Conservation (phyloP, 2,113 vertebrate genomes). For the Empidonax alnorum region DNA sequence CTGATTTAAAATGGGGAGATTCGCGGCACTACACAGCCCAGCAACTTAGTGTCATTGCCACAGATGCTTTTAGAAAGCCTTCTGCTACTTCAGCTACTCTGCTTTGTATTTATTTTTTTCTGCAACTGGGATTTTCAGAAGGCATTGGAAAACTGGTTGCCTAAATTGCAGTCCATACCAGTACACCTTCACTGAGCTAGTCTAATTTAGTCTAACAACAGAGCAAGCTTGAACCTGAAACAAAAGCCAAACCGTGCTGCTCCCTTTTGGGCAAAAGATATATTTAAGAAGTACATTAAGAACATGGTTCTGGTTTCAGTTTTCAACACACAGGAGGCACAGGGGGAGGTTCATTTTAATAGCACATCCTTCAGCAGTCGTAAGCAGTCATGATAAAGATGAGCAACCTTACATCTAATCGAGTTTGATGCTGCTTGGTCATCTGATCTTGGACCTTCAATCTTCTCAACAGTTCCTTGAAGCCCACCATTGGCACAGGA, state of each 20-base stretch:
- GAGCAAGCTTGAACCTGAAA: background rate
- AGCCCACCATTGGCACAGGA: constrained; percentile 97
- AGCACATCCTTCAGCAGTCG: background rate
- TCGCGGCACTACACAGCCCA: background rate
- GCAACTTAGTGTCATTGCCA: background rate
- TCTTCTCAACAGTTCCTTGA: constrained; percentile 91
- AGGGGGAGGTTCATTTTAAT: background rate
- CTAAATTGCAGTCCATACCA: background rate
- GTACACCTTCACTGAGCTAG: background rate
- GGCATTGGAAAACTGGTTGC: background rate
- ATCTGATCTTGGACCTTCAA: constrained; percentile 98
- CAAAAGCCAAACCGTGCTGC: background rate
- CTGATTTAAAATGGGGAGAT: background rate
- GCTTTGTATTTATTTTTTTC: background rate
- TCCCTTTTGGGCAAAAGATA: background rate
- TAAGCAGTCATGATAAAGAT: background rate
- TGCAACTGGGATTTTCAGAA: background rate
- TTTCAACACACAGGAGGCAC: background rate
- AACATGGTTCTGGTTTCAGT: background rate
- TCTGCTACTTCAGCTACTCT: background rate
- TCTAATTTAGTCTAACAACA: background rate
- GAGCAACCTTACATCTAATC: constrained; percentile 88
- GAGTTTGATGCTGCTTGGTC: constrained; percentile 97
- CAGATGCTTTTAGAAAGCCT: background rate
- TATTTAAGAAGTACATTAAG: background rate